Conservation (phyloP, 2,797 vertebrate species). For the Fratercula arctica region DNA sequence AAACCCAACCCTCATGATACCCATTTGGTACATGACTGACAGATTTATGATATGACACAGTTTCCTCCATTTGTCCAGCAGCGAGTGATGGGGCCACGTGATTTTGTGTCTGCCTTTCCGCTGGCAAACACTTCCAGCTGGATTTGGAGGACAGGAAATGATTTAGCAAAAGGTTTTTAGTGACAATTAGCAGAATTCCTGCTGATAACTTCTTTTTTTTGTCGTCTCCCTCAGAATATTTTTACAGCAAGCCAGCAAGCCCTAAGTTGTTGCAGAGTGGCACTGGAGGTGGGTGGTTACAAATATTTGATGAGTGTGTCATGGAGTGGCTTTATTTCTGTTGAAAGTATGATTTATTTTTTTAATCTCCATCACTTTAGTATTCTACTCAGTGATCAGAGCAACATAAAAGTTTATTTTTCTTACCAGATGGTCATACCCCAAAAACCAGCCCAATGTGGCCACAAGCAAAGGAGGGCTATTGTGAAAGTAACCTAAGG, state of each 20-base stretch:
- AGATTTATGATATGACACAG: conserved; percentile 61
- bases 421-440: neutral
- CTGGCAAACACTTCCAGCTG: conserved; percentile 18
- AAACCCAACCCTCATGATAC: neutral
- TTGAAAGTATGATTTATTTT: neutral
- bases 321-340: neutral
- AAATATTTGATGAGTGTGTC: neutral
- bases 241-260: neutral
- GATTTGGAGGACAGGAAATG: conserved; percentile 71
- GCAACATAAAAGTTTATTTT: neutral
- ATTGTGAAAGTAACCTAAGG: neutral
- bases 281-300: neutral
- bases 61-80: conserved; percentile 73
- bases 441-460: neutral
- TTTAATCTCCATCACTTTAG: neutral
- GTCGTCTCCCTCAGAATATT: neutral
- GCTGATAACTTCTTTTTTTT: conserved; percentile 37
- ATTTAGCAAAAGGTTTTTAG: conserved; percentile 37
- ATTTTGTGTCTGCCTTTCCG: neutral
- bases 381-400: neutral
- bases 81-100: neutral
- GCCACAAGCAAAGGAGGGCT: neutral
- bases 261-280: neutral
- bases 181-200: conserved; percentile 74
- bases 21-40: conserved; percentile 41